Conservation (phyloP, 2,797 vertebrate species). For the Chrysocyon brachyurus region DNA sequence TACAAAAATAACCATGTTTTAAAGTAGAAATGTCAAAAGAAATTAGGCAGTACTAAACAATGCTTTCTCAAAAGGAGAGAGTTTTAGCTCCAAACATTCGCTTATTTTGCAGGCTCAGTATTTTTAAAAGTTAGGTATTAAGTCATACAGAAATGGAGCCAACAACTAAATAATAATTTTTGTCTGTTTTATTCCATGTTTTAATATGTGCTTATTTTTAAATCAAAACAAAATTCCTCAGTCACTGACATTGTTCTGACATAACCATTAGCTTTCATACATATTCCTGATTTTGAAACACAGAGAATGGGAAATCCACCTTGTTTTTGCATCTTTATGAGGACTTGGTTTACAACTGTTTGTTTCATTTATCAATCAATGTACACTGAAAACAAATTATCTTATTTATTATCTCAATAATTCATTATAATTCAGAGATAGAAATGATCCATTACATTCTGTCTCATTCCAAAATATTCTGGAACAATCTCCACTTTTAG, state of each 20-base stretch:
- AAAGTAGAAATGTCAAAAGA: conserved; percentile 4
- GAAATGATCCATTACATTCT: conserved; percentile 13
- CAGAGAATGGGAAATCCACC: not conserved
- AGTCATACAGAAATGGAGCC: not conserved
- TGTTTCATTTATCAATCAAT: not conserved
- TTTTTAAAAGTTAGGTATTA: not conserved
- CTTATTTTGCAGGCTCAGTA: not conserved
- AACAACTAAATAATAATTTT: not conserved
- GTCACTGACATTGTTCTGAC: not conserved
- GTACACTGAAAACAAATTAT: not conserved
- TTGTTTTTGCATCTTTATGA: not conserved
- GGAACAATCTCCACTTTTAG: not conserved
- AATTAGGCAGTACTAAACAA: not conserved
- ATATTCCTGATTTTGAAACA: not conserved
- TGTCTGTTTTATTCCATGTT: conserved; percentile 3
- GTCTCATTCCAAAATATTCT: not conserved
- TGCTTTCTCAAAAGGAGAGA: not conserved
- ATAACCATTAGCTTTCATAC: not conserved
- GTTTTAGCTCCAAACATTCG: not conserved
- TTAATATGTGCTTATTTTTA: not conserved
- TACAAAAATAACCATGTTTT: conserved; percentile 34
- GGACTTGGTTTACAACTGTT: not conserved
- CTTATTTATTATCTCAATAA: not conserved
- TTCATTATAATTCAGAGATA: not conserved
- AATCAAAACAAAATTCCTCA: conserved; percentile 19